Percentiles rank a stretch among this genome's conserved stretches.
phyloP scores from a whole-genome alignment of 2,113 vertebrate species.

The Plotosus lineatus region DNA sequence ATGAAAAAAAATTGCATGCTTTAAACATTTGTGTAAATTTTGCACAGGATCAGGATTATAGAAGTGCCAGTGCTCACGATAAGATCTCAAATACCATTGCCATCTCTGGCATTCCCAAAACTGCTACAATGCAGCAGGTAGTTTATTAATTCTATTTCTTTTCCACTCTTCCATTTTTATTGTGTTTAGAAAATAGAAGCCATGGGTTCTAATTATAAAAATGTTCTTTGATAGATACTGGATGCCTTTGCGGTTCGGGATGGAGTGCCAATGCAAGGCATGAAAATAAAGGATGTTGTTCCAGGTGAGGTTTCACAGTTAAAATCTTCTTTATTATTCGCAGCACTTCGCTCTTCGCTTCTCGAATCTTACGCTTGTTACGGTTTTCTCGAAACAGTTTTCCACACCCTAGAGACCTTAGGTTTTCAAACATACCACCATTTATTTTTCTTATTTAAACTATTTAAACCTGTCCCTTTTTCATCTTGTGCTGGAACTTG shows the following conservation, averaged over 20 bases:
- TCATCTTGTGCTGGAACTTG: conserved; percentile 48
- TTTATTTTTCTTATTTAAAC: conserved; percentile 39
- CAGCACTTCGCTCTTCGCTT: conserved; percentile 50
- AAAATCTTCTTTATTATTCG: conserved; percentile 26
- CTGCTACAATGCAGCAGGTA: conserved; percentile 92
- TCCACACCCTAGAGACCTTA: conserved; percentile 10
- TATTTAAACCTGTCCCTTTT: conserved; percentile 24
- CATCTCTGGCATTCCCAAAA: conserved; percentile 89
- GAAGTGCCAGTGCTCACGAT: conserved; percentile 82
- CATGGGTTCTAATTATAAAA: background rate
- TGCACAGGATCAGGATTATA: conserved; percentile 93
- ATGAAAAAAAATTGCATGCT: conserved; percentile 37
- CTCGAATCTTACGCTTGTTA: conserved; percentile 40
- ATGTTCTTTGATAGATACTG: conserved; percentile 66
- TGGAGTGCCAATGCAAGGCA: conserved; percentile 74
- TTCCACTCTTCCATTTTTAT: background rate
- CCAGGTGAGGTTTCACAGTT: conserved; percentile 70
- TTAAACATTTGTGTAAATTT: conserved; percentile 24
- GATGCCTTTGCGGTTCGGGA: conserved; percentile 72
- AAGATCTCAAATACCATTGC: conserved; percentile 89
- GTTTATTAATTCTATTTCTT: conserved; percentile 43
- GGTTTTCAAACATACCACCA: conserved; percentile 6
- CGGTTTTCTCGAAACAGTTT: conserved; percentile 36
- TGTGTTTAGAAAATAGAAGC: background rate
- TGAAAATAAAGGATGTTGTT: conserved; percentile 76